These are phyloP conservation scores for Pediacus dermestoides DNA, from an alignment of 2,888 invertebrate species.

Conservation along the genomic window DNA sequence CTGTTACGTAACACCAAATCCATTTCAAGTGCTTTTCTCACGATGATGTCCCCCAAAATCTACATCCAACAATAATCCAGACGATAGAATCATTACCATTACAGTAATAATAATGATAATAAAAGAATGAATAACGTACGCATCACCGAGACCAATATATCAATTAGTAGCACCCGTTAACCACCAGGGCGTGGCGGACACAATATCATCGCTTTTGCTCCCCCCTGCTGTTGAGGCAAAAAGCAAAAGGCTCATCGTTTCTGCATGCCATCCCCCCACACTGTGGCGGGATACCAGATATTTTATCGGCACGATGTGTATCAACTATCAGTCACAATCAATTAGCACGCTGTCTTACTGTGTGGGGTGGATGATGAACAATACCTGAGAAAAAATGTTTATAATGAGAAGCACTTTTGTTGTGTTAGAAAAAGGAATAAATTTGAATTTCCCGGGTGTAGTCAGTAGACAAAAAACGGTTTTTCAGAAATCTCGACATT, in stretches of 20 bases:
- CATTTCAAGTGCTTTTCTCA: background rate
- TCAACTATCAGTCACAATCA: constrained; percentile 28
- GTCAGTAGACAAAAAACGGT: no score
- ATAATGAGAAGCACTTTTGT: no score
- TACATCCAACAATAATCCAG: no score
- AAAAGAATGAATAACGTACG: constrained; percentile 27
- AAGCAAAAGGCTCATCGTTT: constrained; percentile 18
- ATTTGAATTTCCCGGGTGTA: no score
- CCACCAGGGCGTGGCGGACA: constrained; percentile 45
- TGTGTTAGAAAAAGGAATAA: no score
- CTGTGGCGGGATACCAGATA: constrained; percentile 28
- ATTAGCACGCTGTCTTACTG: constrained; percentile 17
- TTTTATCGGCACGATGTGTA: constrained; percentile 28
- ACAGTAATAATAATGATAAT: no score
- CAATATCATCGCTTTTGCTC: constrained; percentile 26
- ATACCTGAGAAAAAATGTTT: background rate
- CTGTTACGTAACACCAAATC: no score
- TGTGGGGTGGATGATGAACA: constrained; percentile 8
- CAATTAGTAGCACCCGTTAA: constrained; percentile 48
- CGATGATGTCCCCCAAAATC: background rate
- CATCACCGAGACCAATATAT: constrained; percentile 43
- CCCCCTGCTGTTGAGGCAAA: no score
- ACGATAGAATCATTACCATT: no score
- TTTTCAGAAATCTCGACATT: no score
- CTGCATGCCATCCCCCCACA: constrained; percentile 23